A percentile compares a stretch with the other conserved stretches of the same genome.
These are phyloP conservation scores for Eidolon dupreanum DNA, from an alignment of 2,797 vertebrate species.

Conservation along the genomic window DNA sequence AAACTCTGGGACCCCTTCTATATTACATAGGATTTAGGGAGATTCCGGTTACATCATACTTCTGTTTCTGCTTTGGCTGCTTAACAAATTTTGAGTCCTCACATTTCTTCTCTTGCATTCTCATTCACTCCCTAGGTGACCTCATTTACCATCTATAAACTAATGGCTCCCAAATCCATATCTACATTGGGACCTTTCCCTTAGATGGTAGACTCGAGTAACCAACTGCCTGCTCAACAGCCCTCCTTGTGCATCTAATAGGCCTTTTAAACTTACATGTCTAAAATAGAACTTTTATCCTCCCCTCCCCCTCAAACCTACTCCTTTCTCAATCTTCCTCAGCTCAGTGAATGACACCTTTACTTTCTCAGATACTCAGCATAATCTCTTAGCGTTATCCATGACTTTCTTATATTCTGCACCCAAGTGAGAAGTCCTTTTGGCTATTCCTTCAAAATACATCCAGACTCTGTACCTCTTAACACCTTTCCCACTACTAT, in stretches of 20 bases:
- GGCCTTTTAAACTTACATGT: not conserved
- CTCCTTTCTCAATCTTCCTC: not conserved
- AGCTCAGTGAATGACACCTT: not conserved
- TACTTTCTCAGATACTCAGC: not conserved
- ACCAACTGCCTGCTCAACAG: not conserved
- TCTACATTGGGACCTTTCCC: not conserved
- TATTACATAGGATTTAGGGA: not conserved
- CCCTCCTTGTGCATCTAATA: not conserved
- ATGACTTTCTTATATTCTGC: not conserved
- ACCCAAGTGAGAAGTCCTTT: not conserved
- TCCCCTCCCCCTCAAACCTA: not conserved
- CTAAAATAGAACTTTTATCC: not conserved
- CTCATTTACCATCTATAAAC: not conserved
- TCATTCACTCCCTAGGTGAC: not conserved
- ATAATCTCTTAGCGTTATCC: not conserved
- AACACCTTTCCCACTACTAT: not conserved
- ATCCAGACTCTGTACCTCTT: not conserved
- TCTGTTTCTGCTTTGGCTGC: not conserved
- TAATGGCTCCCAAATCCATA: not conserved
- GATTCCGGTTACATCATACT: not conserved
- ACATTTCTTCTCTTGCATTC: not conserved
- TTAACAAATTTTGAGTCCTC: not conserved
- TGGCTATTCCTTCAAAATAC: not conserved
- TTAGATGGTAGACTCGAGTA: not conserved
- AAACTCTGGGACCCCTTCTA: not conserved